These are phyloP conservation scores for Sarcophilus harrisii DNA, from an alignment of 2,797 vertebrate species.

Conservation along the genomic window DNA sequence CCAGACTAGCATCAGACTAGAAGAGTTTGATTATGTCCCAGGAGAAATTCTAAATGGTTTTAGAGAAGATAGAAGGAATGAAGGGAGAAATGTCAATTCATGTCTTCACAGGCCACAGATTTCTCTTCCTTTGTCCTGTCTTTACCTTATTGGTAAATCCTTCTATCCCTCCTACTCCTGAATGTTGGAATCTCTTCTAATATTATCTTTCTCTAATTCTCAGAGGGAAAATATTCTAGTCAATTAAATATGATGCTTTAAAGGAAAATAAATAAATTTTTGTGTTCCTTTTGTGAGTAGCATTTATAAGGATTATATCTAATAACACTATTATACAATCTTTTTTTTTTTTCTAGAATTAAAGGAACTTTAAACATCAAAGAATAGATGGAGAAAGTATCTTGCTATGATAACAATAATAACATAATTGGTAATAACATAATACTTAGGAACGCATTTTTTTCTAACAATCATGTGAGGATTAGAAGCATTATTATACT, in stretches of 20 bases:
- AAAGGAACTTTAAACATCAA: neutral
- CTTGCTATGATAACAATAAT: neutral
- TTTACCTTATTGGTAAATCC: neutral
- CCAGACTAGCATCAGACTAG: neutral
- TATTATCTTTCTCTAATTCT: neutral
- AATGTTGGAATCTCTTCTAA: neutral
- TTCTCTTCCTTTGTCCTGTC: neutral
- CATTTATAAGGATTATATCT: neutral
- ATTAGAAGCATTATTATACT: neutral
- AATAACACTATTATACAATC: neutral
- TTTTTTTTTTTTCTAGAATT: neutral
- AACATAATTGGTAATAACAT: neutral
- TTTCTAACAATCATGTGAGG: neutral
- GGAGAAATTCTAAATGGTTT: neutral
- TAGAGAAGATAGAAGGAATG: neutral
- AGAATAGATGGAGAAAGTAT: neutral
- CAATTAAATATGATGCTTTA: neutral
- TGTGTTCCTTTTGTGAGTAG: neutral
- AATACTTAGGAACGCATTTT: neutral
- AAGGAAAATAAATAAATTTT: neutral
- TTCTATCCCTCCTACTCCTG: neutral
- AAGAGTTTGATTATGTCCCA: neutral
- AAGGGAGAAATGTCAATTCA: neutral
- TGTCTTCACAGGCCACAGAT: neutral
- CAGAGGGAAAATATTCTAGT: neutral